Evolutionary conservation across 2,888 invertebrate genomes (phyloP), one percentile per base, ranked within the genome.

Genomic region (Gymnoscelis rufifasciata): DNA sequence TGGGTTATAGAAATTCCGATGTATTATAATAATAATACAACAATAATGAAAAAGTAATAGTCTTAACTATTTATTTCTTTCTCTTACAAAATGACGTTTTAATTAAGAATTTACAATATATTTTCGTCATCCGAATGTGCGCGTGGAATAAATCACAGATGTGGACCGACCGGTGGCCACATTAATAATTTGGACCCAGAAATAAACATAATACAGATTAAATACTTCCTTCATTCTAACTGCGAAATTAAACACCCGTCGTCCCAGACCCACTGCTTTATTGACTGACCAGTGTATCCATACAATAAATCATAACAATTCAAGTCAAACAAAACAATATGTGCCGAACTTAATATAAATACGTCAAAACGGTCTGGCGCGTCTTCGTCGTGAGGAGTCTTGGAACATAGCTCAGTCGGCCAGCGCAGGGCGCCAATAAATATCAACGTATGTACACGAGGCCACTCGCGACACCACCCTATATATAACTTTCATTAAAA

Each of bases 301-400:
- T 88, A 88, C 86, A 88, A 84, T 83, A 83, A 87, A 87, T 87
- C 83, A 88, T 87, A 88, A 86, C 87, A 87, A 83, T 82, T 83
- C 80, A 81, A 77, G 82, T 83, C 83, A 83, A 88, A 88, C 84
- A 86, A 87, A 87, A 86, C 83, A 86, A 87, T 80, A 80, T 81
- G 82, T 84, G 82, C 79, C 77, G 81, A 83, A 83, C 80, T 82
- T 78, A 83, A 83, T 80, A 82, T 79, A 83, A 81, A 83, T 79
- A 84, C 71, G 83, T 78, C 71, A 74, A 77, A 66, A 74, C 78
- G 70, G 77, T 73, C 83, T 82, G 86, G 84, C 78, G 80, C 75
- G 76, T 78, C 75, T 11, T 39, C 35, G 71, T 68, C 62, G 66
- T 63, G 62, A 64, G 61, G 59, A 63, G 66, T 67, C 65, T 62